These are phyloP conservation scores for Peromyscus polionotus DNA, from an alignment of 2,113 vertebrate species.

Conservation along the genomic window DNA sequence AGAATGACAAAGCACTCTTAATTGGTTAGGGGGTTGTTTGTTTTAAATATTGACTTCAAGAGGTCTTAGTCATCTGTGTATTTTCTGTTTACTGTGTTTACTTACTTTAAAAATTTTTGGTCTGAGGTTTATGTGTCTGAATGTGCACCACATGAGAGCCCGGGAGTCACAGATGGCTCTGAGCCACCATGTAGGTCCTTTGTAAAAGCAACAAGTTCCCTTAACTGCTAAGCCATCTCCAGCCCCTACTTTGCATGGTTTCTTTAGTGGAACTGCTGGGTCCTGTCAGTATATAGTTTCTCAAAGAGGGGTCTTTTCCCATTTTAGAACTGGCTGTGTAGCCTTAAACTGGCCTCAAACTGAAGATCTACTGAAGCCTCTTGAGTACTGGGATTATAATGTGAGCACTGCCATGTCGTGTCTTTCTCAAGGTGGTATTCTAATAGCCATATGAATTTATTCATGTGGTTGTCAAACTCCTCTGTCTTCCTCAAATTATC, in stretches of 20 bases:
- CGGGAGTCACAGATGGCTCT: background rate
- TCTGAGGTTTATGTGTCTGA: background rate
- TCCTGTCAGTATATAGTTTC: background rate
- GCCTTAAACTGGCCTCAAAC: background rate
- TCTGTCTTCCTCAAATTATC: background rate
- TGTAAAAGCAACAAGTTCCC: background rate
- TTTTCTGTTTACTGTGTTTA: background rate
- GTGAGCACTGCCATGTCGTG: background rate
- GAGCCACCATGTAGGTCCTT: background rate
- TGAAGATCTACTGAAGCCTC: background rate
- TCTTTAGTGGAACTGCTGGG: background rate
- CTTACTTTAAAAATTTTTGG: background rate
- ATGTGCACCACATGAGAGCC: background rate
- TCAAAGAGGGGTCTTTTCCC: background rate
- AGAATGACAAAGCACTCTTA: background rate
- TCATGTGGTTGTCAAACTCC: background rate
- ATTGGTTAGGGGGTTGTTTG: background rate
- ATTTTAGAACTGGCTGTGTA: background rate
- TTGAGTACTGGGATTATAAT: background rate
- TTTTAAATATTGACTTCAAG: background rate
- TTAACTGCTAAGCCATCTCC: background rate
- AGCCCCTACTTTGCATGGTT: background rate
- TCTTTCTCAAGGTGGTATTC: background rate
- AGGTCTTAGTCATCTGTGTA: background rate
- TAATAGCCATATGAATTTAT: background rate